Evolutionary conservation across 23 tunicate species (phyloP).

Genomic region (Corella eumyota): DNA sequence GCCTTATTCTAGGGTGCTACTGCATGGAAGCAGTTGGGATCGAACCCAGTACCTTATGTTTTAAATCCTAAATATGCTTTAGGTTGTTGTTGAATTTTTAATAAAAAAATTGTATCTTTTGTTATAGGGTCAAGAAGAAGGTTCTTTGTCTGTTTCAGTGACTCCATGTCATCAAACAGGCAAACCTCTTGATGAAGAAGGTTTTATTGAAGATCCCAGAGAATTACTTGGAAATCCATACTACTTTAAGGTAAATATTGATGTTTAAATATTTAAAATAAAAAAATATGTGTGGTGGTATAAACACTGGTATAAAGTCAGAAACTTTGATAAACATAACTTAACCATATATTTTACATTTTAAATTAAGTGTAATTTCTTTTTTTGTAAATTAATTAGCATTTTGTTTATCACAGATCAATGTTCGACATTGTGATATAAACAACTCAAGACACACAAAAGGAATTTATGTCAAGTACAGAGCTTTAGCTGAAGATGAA

Average conservation of each 20-base stretch:
- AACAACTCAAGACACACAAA: constrained; percentile 79
- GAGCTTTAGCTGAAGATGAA: constrained; percentile 35
- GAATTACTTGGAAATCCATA: constrained; percentile 77
- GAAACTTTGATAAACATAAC: too few relatives aligned
- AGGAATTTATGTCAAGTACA: constrained; percentile 81
- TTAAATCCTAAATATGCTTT: too few relatives aligned
- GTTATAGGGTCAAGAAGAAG: constrained; percentile 93
- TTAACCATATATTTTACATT: background rate
- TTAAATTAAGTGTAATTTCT: background rate
- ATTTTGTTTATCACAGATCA: constrained; percentile 16
- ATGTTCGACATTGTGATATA: constrained; percentile 45
- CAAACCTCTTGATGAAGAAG: constrained; percentile 85
- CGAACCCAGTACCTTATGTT: too few relatives aligned
- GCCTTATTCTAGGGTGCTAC: too few relatives aligned
- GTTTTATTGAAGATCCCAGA: constrained; percentile 81
- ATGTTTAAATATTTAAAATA: background rate
- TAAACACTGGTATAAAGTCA: too few relatives aligned
- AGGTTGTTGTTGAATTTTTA: too few relatives aligned
- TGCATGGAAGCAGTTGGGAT: too few relatives aligned
- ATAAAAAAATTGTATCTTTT: background rate
- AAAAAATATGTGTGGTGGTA: too few relatives aligned
- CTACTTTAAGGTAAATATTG: constrained; percentile 62
- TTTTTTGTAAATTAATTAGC: background rate
- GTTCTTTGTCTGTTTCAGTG: constrained; percentile 43
- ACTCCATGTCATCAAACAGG: constrained; percentile 83